Evolutionary conservation across 2,113 vertebrate genomes (phyloP).

Genomic region (Brachyhypopomus gauderio): DNA sequence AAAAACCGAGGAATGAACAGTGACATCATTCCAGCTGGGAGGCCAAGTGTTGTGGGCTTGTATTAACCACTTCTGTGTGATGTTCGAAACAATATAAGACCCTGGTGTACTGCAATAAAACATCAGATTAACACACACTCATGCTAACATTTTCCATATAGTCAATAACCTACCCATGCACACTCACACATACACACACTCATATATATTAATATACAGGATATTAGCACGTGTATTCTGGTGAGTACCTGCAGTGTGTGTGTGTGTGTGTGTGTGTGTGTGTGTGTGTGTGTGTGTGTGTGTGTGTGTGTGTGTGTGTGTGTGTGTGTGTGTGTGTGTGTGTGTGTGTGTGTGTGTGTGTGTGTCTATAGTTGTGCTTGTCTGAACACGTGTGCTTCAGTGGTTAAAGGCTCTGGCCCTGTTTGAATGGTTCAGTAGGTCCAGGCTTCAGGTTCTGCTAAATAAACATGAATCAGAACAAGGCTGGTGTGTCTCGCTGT

Average conservation of each 20-base stretch:
- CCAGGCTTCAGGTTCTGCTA: constrained; percentile 31
- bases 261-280: no score
- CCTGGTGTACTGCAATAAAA: constrained; percentile 13
- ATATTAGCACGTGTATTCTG: no score
- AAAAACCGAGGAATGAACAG: constrained; percentile 41
- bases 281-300: no score
- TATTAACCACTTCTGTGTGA: constrained; percentile 26
- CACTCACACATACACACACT: no score
- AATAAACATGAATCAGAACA: constrained; percentile 51
- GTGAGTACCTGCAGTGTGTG: no score
- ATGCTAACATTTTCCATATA: background rate
- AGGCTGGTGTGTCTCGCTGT: constrained; percentile 58
- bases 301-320: no score
- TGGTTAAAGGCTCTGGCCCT: background rate
- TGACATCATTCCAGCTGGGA: constrained; percentile 57
- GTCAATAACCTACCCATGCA: background rate
- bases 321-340: no score
- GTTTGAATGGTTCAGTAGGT: constrained; percentile 10
- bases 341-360: background rate
- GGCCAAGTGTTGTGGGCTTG: constrained; percentile 28
- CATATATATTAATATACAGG: no score
- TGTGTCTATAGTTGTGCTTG: constrained; percentile 16
- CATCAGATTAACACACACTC: background rate
- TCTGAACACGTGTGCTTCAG: background rate
- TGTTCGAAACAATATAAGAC: constrained; percentile 22